phyloP scores from a whole-genome alignment of 2,113 vertebrate species.

The Numenius arquata region DNA sequence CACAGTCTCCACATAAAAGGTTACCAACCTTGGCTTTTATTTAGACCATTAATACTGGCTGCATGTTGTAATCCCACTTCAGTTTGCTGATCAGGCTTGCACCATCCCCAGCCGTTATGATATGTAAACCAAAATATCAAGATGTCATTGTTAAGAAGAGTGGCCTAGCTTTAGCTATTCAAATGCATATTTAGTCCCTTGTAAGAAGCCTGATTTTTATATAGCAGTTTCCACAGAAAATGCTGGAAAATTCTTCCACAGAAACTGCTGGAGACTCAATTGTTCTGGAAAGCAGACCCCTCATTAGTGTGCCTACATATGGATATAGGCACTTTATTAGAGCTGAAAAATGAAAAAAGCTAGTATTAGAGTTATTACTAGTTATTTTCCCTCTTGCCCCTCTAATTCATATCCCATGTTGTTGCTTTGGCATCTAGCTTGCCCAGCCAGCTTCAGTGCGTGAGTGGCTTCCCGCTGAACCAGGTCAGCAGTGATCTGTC shows the following conservation, averaged over 20 bases:
- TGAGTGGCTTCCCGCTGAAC: neutral
- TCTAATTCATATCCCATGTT: neutral
- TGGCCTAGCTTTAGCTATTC: neutral
- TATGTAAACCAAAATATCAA: neutral
- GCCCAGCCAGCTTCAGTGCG: neutral
- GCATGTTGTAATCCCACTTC: neutral
- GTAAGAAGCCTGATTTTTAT: neutral
- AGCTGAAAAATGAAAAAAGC: neutral
- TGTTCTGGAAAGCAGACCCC: neutral
- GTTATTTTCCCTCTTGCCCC: neutral
- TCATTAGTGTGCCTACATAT: neutral
- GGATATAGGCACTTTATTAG: neutral
- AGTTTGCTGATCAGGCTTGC: neutral
- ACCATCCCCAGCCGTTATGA: neutral
- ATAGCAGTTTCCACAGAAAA: neutral
- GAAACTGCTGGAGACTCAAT: neutral
- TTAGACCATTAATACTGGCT: neutral
- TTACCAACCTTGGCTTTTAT: neutral
- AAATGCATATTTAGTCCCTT: neutral
- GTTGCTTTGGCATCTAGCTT: neutral
- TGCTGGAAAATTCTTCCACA: neutral
- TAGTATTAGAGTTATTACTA: neutral
- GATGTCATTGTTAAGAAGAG: neutral
- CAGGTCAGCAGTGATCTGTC: neutral
- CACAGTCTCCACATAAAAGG: neutral